Evolutionary conservation across 1,140 invertebrate species (phyloP), one percentile per base, ranked within the genome.

Genomic region (Yoshiicerus persimilis): DNA sequence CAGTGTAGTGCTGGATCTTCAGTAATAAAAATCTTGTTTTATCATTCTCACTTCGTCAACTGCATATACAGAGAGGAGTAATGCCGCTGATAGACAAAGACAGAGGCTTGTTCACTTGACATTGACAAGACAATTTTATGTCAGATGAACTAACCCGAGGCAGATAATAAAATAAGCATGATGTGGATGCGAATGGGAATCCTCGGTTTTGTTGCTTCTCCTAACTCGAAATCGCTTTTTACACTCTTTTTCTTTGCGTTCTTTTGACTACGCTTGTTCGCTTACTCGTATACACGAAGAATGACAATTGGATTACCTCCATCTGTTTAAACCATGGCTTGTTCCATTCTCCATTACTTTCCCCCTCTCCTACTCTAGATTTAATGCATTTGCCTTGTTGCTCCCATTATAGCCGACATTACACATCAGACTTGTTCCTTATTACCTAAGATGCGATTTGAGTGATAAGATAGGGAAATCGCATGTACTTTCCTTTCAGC

Each of bases 121-220:
- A 80, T 80, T 80, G 75, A 80, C 75, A 80, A 80, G 34, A 80
- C 32, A 80, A 80, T 80, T 80, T 80, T 80, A 70, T 70, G 75
- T 36, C 75, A 80, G 75, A 80, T 80, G 75, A 80, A 80, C 32
- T 80, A 38, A 34, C 75, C 75, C 75, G 30, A n/a, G 75, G 30
- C 75, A 80, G 75, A 36, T 80, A 34, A 80, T 80, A 80, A 80
- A 80, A 80, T 80, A 80, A 80, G 75, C 75, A 80, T 80, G 75
- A 80, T 38, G 75, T 38, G 30, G 75, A 80, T 20, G 75, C 32
- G 70, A 77, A 77, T 36, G 70, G 70, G 75, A 80, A 80, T 80
- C 32, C 13, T 80, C 25, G 66, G 66, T 13, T 70, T 32, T 70
- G 66, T 30, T 30, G 25, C 66, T 30, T 16, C n/a, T n/a, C n/a